Evolutionary conservation across 2,113 vertebrate species (phyloP), one percentile per base, ranked within the genome.

Genomic region (Haemorhous mexicanus): DNA sequence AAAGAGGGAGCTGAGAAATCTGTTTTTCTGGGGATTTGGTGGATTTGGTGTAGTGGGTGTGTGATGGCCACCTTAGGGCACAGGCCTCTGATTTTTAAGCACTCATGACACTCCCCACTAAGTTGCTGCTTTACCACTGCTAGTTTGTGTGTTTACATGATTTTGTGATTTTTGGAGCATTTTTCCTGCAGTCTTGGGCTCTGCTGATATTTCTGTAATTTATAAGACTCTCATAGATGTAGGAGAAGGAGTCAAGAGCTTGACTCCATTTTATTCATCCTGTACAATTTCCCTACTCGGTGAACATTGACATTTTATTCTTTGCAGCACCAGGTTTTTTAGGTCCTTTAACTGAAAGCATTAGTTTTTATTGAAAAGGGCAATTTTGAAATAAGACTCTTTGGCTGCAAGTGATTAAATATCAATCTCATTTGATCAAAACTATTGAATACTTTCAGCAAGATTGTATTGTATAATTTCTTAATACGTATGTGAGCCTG

Each of bases 1-100:
- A 83, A 95, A 94, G 86, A 87, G 28, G 33, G 76, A 91, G 61
- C 52, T 64, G 85, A 59, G 66, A 89, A 87, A 89, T 87, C 87
- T 90, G 26, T 72, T 90, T 95, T 93, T 86, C 85, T 84, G 83
- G 41, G 83, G 61, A 84, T 92, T 89, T 93, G 89, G 30, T 92
- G 52, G 56, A 55, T 95, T 88, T 94, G 83, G 52, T 72, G 50
- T 55, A 27, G 72, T 68, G 74, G 50, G 39, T 87, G 43, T 90
- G 82, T 20, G 20, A 24, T 83, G 76, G 32, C 82, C 63, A 7
- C 74, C 47, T 76, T 43, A 64, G 43, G 52, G 47, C 3, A 2
- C 8, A 37, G 55, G 49, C 59, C 63, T 84, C 55, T 44, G 61
- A 33, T 81, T 94, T 90, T 67, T 84, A 91, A 76, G 75, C 4